A percentile compares a stretch with the other conserved stretches of the same genome.
These are phyloP conservation scores for Drosophila sturtevanti DNA, from an alignment of 1,140 invertebrate genomes.

Conservation along the genomic window DNA sequence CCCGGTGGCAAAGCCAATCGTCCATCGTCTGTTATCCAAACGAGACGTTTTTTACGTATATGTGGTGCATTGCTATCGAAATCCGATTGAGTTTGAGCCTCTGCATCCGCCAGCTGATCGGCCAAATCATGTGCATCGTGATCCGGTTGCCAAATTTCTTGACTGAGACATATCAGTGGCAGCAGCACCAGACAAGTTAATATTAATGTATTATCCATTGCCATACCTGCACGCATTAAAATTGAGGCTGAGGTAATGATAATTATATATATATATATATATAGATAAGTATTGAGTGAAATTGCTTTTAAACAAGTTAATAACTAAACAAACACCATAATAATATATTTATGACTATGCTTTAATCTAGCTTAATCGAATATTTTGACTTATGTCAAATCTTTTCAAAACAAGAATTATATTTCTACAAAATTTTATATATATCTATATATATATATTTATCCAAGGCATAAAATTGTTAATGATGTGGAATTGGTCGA, in stretches of 20 bases:
- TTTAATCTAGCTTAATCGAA: neutral
- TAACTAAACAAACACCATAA: neutral
- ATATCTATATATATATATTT: too few relatives aligned
- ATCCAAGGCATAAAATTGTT: too few relatives aligned
- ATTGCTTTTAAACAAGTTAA: neutral
- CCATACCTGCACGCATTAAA: slow-evolving; percentile 28
- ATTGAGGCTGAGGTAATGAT: slow-evolving; percentile 25
- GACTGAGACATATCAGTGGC: slow-evolving; percentile 30
- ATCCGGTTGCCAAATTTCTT: slow-evolving; percentile 30
- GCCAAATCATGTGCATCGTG: slow-evolving; percentile 42
- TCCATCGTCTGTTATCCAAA: slow-evolving; percentile 93
- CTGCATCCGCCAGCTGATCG: slow-evolving; percentile 57
- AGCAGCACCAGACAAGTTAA: slow-evolving; percentile 20
- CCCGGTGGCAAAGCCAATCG: slow-evolving; percentile 91
- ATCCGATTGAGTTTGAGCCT: slow-evolving; percentile 29
- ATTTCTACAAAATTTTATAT: too few relatives aligned
- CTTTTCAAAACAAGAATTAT: too few relatives aligned
- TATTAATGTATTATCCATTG: slow-evolving; percentile 16
- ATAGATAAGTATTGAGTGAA: neutral
- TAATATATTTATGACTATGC: neutral
- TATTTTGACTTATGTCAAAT: too few relatives aligned
- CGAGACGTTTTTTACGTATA: slow-evolving; percentile 90
- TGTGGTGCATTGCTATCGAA: slow-evolving; percentile 83
- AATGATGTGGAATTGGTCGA: too few relatives aligned
- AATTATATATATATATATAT: slow-evolving; percentile 5